Evolutionary conservation across 2,797 vertebrate species (phyloP), one percentile per base, ranked within the genome.

Genomic region (Tachyglossus aculeatus): DNA sequence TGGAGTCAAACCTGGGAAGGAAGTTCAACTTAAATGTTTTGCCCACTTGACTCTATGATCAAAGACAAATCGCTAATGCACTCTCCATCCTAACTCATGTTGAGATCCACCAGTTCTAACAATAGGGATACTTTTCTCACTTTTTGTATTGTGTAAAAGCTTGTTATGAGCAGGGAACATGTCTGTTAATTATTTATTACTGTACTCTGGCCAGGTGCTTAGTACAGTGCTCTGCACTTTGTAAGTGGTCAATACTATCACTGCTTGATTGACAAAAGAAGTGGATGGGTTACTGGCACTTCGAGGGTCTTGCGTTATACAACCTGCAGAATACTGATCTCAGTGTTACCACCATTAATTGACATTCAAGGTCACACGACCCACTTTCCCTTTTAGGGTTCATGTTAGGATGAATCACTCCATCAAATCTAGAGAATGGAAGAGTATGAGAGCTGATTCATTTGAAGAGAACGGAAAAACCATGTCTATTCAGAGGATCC

Each of bases 1-100:
- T 56, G 31, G 22, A 58, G 61, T 65, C 64, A 66, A 64, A 40
- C 36, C 34, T 13, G n/a, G n/a, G n/a, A n/a, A n/a, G n/a, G n/a
- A n/a, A n/a, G 40, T 24, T 9, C 3, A 16, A 69, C 65, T 19
- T 53, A 19, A 74, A 39, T 21, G 12, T 59, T 53, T 67, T 63
- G 19, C 54, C 24, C 5, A 38, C 6, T 56, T 50, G 37, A 47
- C 15, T 31, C 18, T 66, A 25, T 37, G 19, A 63, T 45, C 16
- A 65, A 55, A 52, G 4, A 67, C 6, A 11, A 3, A 63, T 2
- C 8, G 41, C 11, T 59, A 27, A 74, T 54, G 21, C 43, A 24
- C 25, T 25, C 62, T 14, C 41, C 59, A 38, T 62, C 59, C 27
- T 54, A 63, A 50, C 61, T 15, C 11, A 52, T 3, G 3, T 47